Evolutionary conservation across 2,888 invertebrate species (phyloP).

Genomic region (Drepana falcataria): DNA sequence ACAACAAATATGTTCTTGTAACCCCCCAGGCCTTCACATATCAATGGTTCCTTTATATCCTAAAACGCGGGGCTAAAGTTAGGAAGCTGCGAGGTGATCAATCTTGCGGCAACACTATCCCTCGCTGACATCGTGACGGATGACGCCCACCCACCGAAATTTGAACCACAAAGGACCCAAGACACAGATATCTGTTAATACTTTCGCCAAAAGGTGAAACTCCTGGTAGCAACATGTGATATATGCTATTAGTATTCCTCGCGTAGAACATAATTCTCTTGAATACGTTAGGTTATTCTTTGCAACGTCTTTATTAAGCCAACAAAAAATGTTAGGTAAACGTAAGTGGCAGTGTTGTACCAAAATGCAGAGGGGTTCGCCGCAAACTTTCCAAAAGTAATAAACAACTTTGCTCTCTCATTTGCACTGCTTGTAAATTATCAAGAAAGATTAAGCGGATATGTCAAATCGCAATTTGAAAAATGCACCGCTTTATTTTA

Average conservation of each 20-base stretch:
- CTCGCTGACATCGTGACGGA: slow-evolving; percentile 24
- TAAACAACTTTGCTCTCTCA: not conserved
- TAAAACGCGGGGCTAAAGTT: slow-evolving; percentile 5
- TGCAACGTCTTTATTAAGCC: too few species aligned
- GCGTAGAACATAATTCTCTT: too few species aligned
- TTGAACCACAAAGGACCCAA: slow-evolving; percentile 4
- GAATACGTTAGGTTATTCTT: too few species aligned
- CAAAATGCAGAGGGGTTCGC: not conserved
- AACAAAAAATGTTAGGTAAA: not conserved
- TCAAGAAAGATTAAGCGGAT: not conserved
- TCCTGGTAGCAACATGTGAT: too few species aligned
- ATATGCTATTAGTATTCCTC: too few species aligned
- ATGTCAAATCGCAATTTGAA: not conserved
- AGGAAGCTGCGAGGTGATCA: slow-evolving; percentile 14
- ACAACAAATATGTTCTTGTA: too few species aligned
- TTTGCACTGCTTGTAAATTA: not conserved
- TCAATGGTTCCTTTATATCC: not conserved
- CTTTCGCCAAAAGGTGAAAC: not conserved
- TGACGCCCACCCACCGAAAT: slow-evolving; percentile 13
- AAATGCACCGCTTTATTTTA: not conserved
- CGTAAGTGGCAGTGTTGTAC: not conserved
- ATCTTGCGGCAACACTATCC: slow-evolving; percentile 23
- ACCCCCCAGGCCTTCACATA: not conserved
- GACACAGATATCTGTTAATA: not conserved
- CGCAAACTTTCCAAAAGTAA: not conserved